phyloP scores from a whole-genome alignment of 2,888 invertebrate species.

The Sericinus montela region DNA sequence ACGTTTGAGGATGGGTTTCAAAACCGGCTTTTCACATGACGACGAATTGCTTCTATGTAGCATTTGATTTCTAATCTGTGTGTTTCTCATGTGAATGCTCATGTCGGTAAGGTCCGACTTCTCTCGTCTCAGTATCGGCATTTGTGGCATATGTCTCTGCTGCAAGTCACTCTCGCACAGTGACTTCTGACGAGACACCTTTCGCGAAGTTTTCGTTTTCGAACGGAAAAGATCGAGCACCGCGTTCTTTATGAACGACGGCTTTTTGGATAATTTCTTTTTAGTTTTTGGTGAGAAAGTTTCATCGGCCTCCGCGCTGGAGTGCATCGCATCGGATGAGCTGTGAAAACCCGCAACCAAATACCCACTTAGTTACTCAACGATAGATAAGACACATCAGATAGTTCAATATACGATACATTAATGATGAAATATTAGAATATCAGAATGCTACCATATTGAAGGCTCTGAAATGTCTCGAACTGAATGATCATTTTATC shows the following conservation, averaged over 20 bases:
- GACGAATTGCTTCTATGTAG: slow-evolving; percentile 73
- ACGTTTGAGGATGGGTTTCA: slow-evolving; percentile 71
- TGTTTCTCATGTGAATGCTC: slow-evolving; percentile 65
- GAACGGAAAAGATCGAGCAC: slow-evolving; percentile 76
- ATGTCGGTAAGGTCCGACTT: slow-evolving; percentile 69
- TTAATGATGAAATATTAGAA: slow-evolving; percentile 20
- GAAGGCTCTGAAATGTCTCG: slow-evolving; percentile 55
- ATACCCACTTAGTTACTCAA: slow-evolving; percentile 74
- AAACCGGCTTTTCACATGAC: slow-evolving; percentile 67
- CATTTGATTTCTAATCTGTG: slow-evolving; percentile 68
- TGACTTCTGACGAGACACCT: slow-evolving; percentile 74
- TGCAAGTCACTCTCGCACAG: slow-evolving; percentile 71
- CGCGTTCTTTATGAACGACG: slow-evolving; percentile 76
- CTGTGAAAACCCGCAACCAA: slow-evolving; percentile 79
- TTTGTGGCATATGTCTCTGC: slow-evolving; percentile 54
- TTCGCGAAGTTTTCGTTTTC: slow-evolving; percentile 71
- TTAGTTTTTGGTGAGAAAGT: slow-evolving; percentile 77
- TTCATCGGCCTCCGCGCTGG: slow-evolving; percentile 73
- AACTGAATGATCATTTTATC: slow-evolving; percentile 50
- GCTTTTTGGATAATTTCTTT: slow-evolving; percentile 79
- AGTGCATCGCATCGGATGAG: slow-evolving; percentile 73
- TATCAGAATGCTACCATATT: slow-evolving; percentile 28
- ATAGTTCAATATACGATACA: slow-evolving; percentile 37
- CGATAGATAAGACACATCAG: slow-evolving; percentile 57
- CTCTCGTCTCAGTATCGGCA: slow-evolving; percentile 66